phyloP scores from a whole-genome alignment of 2,888 invertebrate species.

The Eretmocerus hayati region DNA sequence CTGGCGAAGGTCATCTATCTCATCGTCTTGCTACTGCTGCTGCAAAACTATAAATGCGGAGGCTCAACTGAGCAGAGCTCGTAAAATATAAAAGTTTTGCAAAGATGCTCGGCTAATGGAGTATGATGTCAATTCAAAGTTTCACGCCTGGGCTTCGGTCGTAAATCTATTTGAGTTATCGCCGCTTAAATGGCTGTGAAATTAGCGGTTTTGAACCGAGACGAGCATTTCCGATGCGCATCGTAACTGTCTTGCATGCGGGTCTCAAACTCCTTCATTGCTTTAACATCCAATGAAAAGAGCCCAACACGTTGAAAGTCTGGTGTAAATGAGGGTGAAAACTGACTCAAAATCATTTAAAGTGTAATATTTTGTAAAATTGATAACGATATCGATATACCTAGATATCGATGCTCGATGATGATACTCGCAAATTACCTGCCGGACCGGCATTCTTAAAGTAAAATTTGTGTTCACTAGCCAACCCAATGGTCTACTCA shows the following conservation, averaged over 20 bases:
- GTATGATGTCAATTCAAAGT: constrained; percentile 34
- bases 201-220: constrained; percentile 40
- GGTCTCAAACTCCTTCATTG: constrained; percentile 40
- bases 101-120: constrained; percentile 32
- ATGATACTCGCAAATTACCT: no score
- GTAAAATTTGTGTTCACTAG: no score
- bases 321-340: no score
- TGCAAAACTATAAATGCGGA: neutral
- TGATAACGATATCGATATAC: no score
- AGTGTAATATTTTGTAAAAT: no score
- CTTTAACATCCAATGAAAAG: neutral
- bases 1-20: no score
- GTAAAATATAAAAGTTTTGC: constrained; percentile 19
- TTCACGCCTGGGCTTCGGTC: constrained; percentile 13
- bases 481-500: no score
- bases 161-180: constrained; percentile 46
- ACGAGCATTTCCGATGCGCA: constrained; percentile 25
- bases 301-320: no score
- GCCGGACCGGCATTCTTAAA: no score
- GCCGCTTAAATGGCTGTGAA: constrained; percentile 46
- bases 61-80: constrained; percentile 17
- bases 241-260: constrained; percentile 46
- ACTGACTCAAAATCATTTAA: no score
- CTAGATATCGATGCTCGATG: no score
- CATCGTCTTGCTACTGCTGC: no score